Conservation (phyloP, 1,140 invertebrate genomes). For the Lepeophtheirus salmonis region DNA sequence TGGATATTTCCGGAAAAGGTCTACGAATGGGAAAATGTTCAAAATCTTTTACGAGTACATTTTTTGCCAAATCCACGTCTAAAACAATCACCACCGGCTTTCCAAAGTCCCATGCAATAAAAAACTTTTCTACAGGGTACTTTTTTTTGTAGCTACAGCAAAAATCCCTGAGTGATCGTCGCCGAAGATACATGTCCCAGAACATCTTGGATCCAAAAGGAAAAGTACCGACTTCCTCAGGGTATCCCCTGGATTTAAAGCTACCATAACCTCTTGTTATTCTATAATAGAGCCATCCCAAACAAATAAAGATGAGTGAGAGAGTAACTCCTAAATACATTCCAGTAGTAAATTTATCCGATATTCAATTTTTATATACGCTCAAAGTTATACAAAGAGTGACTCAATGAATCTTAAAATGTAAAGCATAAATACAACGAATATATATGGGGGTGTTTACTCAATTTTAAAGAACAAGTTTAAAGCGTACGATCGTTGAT, state of each 20-base stretch:
- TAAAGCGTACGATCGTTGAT: too few species aligned
- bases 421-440: too few species aligned
- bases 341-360: too few species aligned
- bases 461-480: too few species aligned
- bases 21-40: slow-evolving; percentile 10
- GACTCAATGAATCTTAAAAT: too few species aligned
- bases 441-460: too few species aligned
- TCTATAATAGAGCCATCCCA: too few species aligned
- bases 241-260: background rate
- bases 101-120: background rate
- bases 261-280: background rate
- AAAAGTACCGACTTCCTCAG: background rate
- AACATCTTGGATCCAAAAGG: background rate
- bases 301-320: too few species aligned
- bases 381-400: too few species aligned
- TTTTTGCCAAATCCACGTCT: background rate
- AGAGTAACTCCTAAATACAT: too few species aligned
- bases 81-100: background rate
- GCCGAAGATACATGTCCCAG: background rate
- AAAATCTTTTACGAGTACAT: slow-evolving; percentile 14
- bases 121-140: background rate
- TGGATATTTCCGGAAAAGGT: background rate
- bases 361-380: too few species aligned
- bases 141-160: background rate
- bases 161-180: background rate